phyloP scores from a whole-genome alignment of 1,140 invertebrate species.

The honey bee (Apis mellifera) region DNA sequence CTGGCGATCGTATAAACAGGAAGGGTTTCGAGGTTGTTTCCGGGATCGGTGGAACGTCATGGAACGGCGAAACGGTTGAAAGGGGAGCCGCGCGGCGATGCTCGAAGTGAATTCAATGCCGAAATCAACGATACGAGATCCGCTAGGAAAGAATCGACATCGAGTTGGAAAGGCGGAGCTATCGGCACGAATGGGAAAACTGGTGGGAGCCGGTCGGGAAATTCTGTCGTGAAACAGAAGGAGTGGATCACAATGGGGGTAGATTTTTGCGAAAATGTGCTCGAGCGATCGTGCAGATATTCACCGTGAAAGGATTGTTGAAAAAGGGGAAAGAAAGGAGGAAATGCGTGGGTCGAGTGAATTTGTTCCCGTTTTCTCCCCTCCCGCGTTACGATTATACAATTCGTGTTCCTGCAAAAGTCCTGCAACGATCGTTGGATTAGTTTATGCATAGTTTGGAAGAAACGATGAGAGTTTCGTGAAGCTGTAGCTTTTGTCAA shows the following conservation, averaged over 20 bases:
- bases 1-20: slow-evolving; percentile 39
- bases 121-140: slow-evolving; percentile 66
- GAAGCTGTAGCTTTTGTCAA: neutral
- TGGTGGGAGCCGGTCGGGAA: slow-evolving; percentile 22
- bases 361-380: neutral
- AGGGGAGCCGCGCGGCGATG: slow-evolving; percentile 48
- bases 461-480: neutral
- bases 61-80: slow-evolving; percentile 51
- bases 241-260: slow-evolving; percentile 47
- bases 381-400: neutral
- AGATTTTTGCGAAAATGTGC: slow-evolving; percentile 45
- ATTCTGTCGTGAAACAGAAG: slow-evolving; percentile 45
- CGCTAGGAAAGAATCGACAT: slow-evolving; percentile 53
- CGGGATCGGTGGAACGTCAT: slow-evolving; percentile 39
- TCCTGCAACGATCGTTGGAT: neutral
- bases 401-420: neutral
- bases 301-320: neutral
- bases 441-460: neutral
- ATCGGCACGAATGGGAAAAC: slow-evolving; percentile 46
- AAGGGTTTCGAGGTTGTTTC: slow-evolving; percentile 26
- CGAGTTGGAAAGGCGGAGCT: slow-evolving; percentile 44
- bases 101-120: slow-evolving; percentile 53
- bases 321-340: neutral
- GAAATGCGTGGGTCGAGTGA: neutral
- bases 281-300: slow-evolving; percentile 12